phyloP scores from a whole-genome alignment of 2,797 vertebrate genomes.

The Hypotaenidia okinawae region DNA sequence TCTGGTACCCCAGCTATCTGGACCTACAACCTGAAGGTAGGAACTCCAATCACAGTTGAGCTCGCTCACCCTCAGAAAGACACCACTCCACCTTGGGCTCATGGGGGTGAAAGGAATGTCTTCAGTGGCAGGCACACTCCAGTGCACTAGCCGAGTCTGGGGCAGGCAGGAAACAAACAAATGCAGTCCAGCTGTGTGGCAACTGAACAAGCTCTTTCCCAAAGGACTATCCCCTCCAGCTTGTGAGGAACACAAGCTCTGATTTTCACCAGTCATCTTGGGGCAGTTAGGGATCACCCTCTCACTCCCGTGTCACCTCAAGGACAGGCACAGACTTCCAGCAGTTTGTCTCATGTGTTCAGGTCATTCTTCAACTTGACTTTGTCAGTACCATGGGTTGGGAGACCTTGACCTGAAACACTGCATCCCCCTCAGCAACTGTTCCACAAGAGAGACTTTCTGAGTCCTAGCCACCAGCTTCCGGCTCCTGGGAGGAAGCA shows the following conservation, averaged over 20 bases:
- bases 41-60: background rate
- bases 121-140: background rate
- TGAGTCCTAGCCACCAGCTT: background rate
- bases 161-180: background rate
- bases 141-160: too few relatives aligned
- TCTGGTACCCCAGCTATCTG: background rate
- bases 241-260: background rate
- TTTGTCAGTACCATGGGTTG: background rate
- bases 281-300: background rate
- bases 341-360: background rate
- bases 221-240: background rate
- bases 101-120: background rate
- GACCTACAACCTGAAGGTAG: background rate
- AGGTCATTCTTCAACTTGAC: background rate
- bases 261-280: background rate
- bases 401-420: constrained; percentile 9
- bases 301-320: background rate
- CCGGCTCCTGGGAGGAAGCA: background rate
- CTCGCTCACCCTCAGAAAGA: background rate
- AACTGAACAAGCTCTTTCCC: background rate
- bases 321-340: background rate
- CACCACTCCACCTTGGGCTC: background rate
- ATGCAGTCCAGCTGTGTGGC: background rate
- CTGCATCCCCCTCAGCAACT: background rate
- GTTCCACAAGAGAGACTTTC: background rate